Evolutionary conservation across 2,113 vertebrate species (phyloP), one percentile per base, ranked within the genome.

Genomic region (Myiozetetes cayanensis): DNA sequence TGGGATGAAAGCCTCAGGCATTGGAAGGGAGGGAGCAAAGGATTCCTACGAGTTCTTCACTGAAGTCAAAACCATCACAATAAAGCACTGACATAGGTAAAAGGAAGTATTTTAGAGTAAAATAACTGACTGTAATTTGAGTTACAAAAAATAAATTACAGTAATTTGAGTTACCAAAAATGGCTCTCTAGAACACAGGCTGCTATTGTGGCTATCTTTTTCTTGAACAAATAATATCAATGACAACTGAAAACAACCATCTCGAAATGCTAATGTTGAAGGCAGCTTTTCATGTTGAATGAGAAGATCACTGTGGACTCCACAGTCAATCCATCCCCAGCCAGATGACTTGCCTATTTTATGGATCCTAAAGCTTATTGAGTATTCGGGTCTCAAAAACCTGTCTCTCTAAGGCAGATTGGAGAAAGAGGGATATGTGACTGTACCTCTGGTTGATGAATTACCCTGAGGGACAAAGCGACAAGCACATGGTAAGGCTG

Each of bases 41-140:
- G 99, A 99, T 94, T 99, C 99, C 17, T 99, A 98, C 0, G 98
- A 99, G 75, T 99, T 99, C 97, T 99, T 99, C 96, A 99, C 99
- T 4, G 99, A 99, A 97, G 98, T 99, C 72, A 99, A 99, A 98
- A 99, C 98, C 6, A 96, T 99, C 94, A 98, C 99, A 2, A 94
- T 99, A 93, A 99, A 99, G 97, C 97, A 99, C 96, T 99, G 94
- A 99, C 20, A 4, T 50, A 9, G 30, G 33, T 39, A 56, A 35
- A 9, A 0, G 0, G 10, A 82, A 85, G 49, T 72, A 44, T 47
- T 78, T 82, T 30, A 41, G 20, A 10, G 25, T 59, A 39, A 79
- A 88, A 80, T 74, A 91, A 73, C 90, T 55, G 2, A 35, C 14
- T 35, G 28, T 21, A 31, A n/a, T 72, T 71, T 73, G n/a, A 4